A percentile compares a stretch with the other conserved stretches of the same genome.
phyloP scores from a whole-genome alignment of 2,113 vertebrate species.

The Oceanodroma tethys region DNA sequence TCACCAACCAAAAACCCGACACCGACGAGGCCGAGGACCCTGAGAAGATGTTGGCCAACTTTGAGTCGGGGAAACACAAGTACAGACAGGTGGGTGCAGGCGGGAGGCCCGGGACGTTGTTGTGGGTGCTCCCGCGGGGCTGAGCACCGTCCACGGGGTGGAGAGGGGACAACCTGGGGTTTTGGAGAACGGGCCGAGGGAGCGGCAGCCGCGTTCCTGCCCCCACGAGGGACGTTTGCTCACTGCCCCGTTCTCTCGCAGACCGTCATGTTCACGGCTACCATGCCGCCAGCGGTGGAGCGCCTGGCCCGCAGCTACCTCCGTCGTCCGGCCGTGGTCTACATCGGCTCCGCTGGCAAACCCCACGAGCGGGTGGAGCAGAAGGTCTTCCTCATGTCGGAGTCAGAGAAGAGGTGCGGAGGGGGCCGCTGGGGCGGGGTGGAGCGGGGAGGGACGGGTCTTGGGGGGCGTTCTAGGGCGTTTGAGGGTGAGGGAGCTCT shows the following conservation, averaged over 20 bases:
- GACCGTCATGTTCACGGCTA: constrained; percentile 99
- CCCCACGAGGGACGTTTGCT: accelerated
- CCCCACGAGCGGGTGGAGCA: constrained; percentile 97
- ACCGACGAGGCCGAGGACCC: constrained; percentile 96
- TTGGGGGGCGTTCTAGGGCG: background rate
- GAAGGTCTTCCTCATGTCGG: constrained; percentile 96
- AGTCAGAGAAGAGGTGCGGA: constrained; percentile 92
- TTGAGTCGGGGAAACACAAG: constrained; percentile 95
- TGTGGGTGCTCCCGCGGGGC: accelerated
- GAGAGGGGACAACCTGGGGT: background rate
- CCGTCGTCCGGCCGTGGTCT: constrained; percentile 94
- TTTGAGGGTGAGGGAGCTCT: background rate
- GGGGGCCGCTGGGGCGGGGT: background rate
- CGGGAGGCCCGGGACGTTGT: accelerated
- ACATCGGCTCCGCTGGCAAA: constrained; percentile 97
- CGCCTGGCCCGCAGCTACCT: constrained; percentile 93
- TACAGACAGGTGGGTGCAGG: constrained; percentile 89
- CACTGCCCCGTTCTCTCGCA: background rate
- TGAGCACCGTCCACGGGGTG: accelerated
- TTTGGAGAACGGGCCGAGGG: background rate
- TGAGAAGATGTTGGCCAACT: constrained; percentile 95
- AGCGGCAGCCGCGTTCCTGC: accelerated
- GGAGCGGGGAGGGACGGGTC: accelerated
- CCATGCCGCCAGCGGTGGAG: constrained; percentile 95
- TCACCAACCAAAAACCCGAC: constrained; percentile 97